Evolutionary conservation across 2,888 invertebrate species (phyloP).

Genomic region (Pachycephus smyrnensis): DNA sequence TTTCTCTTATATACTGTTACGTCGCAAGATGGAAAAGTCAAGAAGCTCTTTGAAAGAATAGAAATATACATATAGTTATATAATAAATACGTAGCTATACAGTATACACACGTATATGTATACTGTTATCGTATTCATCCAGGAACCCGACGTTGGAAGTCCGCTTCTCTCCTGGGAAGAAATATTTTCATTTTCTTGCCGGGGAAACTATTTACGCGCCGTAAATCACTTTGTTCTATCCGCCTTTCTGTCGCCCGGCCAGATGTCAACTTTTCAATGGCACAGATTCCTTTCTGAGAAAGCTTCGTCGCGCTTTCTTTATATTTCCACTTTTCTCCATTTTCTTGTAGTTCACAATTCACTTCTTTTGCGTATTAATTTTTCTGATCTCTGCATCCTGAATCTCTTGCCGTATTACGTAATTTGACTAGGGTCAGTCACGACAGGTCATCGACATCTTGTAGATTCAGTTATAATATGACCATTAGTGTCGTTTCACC

Average conservation of each 20-base stretch:
- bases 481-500: not conserved
- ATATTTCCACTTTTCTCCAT: constrained; percentile 1
- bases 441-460: not conserved
- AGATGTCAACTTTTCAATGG: constrained; percentile 43
- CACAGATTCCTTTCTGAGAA: constrained; percentile 23
- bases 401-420: not conserved
- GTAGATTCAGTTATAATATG: not conserved
- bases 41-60: not conserved
- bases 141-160: not conserved
- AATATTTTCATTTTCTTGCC: not conserved
- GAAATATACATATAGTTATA: not conserved
- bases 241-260: not conserved
- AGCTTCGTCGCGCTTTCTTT: constrained; percentile 15
- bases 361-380: not conserved
- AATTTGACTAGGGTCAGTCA: not conserved
- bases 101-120: not conserved
- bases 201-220: not conserved
- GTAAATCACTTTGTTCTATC: not conserved
- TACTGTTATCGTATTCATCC: not conserved
- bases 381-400: not conserved
- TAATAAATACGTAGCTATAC: not conserved
- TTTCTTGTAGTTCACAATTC: not conserved
- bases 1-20: not conserved
- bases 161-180: not conserved
- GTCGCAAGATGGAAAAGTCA: not conserved